Evolutionary conservation across 2,797 vertebrate species (phyloP), one percentile per base, ranked within the genome.

Genomic region (Sebastes taczanowskii): DNA sequence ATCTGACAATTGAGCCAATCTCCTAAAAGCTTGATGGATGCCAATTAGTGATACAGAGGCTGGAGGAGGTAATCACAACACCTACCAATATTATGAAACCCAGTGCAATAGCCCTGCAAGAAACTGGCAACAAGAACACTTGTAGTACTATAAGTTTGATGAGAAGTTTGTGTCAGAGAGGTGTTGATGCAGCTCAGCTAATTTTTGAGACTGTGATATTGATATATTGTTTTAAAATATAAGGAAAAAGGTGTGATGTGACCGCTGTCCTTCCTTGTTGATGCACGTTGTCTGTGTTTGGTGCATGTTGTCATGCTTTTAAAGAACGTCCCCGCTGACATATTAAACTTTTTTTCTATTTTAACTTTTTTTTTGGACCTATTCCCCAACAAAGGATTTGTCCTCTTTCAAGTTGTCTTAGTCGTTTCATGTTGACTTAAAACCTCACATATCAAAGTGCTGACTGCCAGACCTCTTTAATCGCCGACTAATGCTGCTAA

Each of bases 31-130:
- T 34, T 71, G 68, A 25, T 16, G 49, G 23, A 75, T 65, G 69
- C 61, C 80, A 83, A 76, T 78, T 82, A 84, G 25, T 22, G 27
- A 55, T 11, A 34, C 49, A 66, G 64, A 23, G 11, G 55, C 63
- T 53, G 71, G 61, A 63, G 32, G 67, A 32, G 53, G 70, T 20
- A 42, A 66, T 42, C 27, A 23, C 60, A 27, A 20, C 66, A 58
- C 32, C 63, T 63, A 30, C 46, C 18, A 27, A 11, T 42, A 72
- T 86, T 73, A 84, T 76, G 71, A 80, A 89, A 84, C 29, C 20
- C 22, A 46, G 42, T 68, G 65, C 72, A 85, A 79, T 9, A 69
- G 53, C 11, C 62, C 68, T 61, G 70, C 70, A 75, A 68, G 65
- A 77, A 71, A 76, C 32, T 49, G 60, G 35, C 42, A 9, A 13